These are phyloP conservation scores for Paedocypris sp. DNA, from an alignment of 2,113 vertebrate genomes.

Conservation along the genomic window DNA sequence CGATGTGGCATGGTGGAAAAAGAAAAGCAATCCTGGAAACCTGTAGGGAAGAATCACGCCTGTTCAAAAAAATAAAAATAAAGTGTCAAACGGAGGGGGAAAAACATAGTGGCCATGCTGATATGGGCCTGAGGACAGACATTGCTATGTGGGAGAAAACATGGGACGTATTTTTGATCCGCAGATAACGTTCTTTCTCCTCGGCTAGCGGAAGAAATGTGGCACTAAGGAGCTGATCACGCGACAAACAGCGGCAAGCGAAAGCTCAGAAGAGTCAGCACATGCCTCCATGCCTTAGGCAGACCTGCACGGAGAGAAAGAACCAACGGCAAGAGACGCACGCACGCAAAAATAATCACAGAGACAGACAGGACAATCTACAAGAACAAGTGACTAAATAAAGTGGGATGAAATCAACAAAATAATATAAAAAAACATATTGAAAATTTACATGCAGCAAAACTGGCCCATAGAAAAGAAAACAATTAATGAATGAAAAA, in stretches of 20 bases:
- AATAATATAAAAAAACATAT: no score
- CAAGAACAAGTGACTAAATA: background rate
- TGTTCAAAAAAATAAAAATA: constrained; percentile 21
- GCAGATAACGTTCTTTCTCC: constrained; percentile 29
- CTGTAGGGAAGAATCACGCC: constrained; percentile 26
- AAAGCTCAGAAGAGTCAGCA: constrained; percentile 52
- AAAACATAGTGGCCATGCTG: background rate
- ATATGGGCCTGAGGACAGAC: constrained; percentile 26
- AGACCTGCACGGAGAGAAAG: constrained; percentile 48
- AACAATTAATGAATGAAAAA: no score
- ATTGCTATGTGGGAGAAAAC: constrained; percentile 20
- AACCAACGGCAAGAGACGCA: no score
- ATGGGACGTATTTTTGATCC: constrained; percentile 9
- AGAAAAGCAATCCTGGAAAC: constrained; percentile 12
- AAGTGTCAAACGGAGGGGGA: background rate
- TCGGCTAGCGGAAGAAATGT: constrained; percentile 12
- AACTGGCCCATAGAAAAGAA: no score
- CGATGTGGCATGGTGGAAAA: background rate
- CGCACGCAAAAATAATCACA: background rate
- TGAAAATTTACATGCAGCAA: no score
- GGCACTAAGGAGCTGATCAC: background rate
- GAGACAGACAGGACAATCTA: background rate
- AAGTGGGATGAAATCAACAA: background rate
- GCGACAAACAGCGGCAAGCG: constrained; percentile 55
- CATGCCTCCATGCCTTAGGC: constrained; percentile 64